Base-by-base conservation (phyloP, 2,888 invertebrate genomes). In the Drosophila mayaguana region DNA sequence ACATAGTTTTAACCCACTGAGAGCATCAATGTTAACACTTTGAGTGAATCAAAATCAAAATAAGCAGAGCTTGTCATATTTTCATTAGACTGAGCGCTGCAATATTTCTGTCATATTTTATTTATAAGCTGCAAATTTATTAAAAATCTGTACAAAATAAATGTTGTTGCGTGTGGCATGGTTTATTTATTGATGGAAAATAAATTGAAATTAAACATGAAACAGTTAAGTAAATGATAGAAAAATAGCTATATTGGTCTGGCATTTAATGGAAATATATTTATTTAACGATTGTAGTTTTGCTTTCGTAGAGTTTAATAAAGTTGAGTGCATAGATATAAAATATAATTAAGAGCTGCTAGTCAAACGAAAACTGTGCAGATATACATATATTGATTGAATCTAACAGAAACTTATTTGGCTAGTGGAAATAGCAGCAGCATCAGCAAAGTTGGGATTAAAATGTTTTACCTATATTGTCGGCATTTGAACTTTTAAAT, bases 401-500 rank as follows among this genome's bases (percentile, higher is more conserved):
- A 54, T 54, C 38, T 60, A 7, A 9, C 43, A 38, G 12, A 16
- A 56, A 28, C 46, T 48, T 54, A 20, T 32, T 50, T 20, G 32
- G 7, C 50, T 22, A 40, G 38, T 56, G 5, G 9, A 51, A 45
- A 11, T 28, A 18, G 43, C 40, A 36, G 36, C 25, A 46, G 4
- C 45, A 8, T 3, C 46, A 46, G 45, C n/a, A 46, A 48, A 56
- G 60, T 57, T 45, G 60, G 57, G 20, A 63, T n/a, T 46, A 40
- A 43, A 56, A 53, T 20, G 43, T 20, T 34, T 48, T 64, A 70
- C 38, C 40, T 46, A 65, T 62, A 57, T 43, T 51, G 43, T 48
- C 59, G 40, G 60, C 25, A 51, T 63, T 64, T 75, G 25, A 75
- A 66, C 63, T 66, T 72, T 68, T 59, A 65, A 80, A 75, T 68